Percentiles rank a stretch among this genome's conserved stretches.
phyloP scores from a whole-genome alignment of 2,888 invertebrate genomes.

The Drosophila quasianomalipes region DNA sequence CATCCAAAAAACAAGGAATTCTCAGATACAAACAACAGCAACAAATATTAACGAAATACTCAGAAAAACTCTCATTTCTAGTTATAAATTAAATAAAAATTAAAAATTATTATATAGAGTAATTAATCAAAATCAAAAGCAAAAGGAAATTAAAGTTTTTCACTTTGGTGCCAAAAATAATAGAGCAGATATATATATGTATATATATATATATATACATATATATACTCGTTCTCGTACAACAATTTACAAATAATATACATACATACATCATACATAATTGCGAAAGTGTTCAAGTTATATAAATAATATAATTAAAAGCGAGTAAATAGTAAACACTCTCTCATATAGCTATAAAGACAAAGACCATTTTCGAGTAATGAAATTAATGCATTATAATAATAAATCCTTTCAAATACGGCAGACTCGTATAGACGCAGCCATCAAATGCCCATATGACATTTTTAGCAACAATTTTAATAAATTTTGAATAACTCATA shows the following conservation, averaged over 20 bases:
- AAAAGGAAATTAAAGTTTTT: slow-evolving; percentile 43
- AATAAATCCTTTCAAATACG: slow-evolving; percentile 41
- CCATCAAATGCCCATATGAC: slow-evolving; percentile 39
- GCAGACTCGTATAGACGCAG: slow-evolving; percentile 38
- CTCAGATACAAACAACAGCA: slow-evolving; percentile 17
- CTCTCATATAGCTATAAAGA: slow-evolving; percentile 54
- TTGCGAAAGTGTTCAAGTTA: slow-evolving; percentile 67
- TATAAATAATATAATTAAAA: slow-evolving; percentile 52
- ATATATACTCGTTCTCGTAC: slow-evolving; percentile 37
- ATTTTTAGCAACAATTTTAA: slow-evolving; percentile 82
- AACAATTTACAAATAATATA: slow-evolving; percentile 53
- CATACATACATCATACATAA: slow-evolving; percentile 36
- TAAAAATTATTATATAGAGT: slow-evolving; percentile 57
- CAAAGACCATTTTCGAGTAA: slow-evolving; percentile 50
- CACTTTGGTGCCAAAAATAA: slow-evolving; percentile 74
- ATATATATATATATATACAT: slow-evolving; percentile 29
- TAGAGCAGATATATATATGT: slow-evolving; percentile 9
- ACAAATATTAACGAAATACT: slow-evolving; percentile 21
- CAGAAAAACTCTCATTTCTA: slow-evolving; percentile 41
- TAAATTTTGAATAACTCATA: slow-evolving; percentile 79
- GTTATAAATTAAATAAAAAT: slow-evolving; percentile 46
- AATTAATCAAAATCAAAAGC: slow-evolving; percentile 53
- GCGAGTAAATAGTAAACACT: slow-evolving; percentile 34
- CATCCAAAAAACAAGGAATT: slow-evolving; percentile 12
- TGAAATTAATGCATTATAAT: slow-evolving; percentile 34